Evolutionary conservation across 2,797 vertebrate genomes (phyloP).

Genomic region (Coracias cyanogaster): DNA sequence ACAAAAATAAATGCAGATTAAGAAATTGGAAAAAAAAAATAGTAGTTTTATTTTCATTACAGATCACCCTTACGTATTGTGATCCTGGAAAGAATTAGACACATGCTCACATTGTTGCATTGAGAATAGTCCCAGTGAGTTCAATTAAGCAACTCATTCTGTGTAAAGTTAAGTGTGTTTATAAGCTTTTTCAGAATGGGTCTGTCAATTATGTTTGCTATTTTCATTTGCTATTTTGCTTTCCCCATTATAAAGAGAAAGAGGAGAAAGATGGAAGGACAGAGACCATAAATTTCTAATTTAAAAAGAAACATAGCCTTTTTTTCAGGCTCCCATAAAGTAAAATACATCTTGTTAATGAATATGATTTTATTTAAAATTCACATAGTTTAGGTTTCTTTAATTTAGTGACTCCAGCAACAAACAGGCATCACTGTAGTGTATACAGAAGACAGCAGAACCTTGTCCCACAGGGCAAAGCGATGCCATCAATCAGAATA

Average conservation of each 20-base stretch:
- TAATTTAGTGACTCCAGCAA: not conserved
- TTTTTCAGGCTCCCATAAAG: not conserved
- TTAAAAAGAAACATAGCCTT: not conserved
- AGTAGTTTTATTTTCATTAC: constrained; percentile 4
- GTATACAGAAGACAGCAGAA: constrained; percentile 7
- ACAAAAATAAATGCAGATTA: constrained; percentile 30
- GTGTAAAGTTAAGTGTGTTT: not conserved
- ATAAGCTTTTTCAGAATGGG: not conserved
- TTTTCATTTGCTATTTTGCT: constrained; percentile 40
- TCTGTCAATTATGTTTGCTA: not conserved
- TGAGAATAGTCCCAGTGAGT: not conserved
- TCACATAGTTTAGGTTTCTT: not conserved
- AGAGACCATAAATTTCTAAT: not conserved
- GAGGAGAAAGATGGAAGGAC: not conserved
- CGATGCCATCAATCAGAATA: constrained; percentile 30
- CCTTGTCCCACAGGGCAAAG: not conserved
- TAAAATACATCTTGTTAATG: not conserved
- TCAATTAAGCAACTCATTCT: not conserved
- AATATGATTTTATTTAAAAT: constrained; percentile 46
- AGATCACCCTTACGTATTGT: not conserved
- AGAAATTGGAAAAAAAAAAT: not conserved
- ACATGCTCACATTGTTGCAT: not conserved
- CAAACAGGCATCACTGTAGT: not conserved
- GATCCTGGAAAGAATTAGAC: not conserved
- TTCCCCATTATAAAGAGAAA: not conserved